Evolutionary conservation across 2,113 vertebrate genomes (phyloP).

Genomic region (Meles meles): DNA sequence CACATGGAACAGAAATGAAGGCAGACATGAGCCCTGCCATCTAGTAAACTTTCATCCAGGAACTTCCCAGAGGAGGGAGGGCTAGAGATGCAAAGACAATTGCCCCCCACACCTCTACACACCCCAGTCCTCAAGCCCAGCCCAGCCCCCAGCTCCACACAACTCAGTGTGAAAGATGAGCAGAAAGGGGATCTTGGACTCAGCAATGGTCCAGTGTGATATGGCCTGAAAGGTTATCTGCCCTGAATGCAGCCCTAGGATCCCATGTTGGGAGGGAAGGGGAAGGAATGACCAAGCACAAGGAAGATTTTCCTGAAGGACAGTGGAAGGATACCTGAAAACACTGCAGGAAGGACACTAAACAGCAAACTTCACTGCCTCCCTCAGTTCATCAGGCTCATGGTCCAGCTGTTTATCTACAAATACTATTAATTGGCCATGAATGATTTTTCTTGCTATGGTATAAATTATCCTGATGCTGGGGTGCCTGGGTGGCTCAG

Average conservation of each 20-base stretch:
- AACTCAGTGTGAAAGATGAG: neutral
- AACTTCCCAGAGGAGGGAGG: no score
- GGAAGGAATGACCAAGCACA: no score
- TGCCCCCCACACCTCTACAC: fast-evolving
- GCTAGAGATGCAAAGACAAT: neutral
- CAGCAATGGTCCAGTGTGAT: fast-evolving
- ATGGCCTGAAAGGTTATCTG: neutral
- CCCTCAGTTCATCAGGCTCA: no score
- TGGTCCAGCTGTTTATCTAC: neutral
- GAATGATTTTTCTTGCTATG: neutral
- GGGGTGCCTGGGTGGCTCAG: no score
- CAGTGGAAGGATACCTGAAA: neutral
- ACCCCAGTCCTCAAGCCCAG: neutral
- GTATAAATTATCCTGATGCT: neutral
- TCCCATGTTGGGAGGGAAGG: no score
- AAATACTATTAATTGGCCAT: neutral
- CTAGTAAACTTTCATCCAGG: neutral
- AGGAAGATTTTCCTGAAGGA: neutral
- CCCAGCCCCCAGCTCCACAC: neutral
- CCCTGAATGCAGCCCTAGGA: neutral
- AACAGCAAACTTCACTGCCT: neutral
- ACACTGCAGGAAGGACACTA: neutral
- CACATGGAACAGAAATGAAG: neutral
- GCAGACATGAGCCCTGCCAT: neutral
- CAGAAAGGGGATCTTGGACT: neutral